Evolutionary conservation across 53 echinoderm and acorn worm species (phyloP), one percentile per base, ranked within the genome.

Genomic region (Henricia sp.): DNA sequence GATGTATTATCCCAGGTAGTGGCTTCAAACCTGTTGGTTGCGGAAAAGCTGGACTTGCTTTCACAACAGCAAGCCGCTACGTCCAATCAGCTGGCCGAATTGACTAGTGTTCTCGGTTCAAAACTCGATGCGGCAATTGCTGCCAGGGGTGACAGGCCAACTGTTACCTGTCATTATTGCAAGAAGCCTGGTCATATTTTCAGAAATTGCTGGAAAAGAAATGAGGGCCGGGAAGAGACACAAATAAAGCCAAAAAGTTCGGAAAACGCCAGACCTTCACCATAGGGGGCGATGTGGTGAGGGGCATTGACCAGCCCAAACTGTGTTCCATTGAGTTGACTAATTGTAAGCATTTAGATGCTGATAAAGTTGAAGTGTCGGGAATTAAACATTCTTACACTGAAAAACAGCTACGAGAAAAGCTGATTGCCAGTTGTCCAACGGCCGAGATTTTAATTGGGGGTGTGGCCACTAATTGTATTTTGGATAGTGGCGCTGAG

Each of bases 401-500:
- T 51, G 51, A 71, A 6, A 19, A 30, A 34, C 50, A 71, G 23
- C 33, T 71, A 52, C 50, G 51, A 50, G 51, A 71, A 2, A 71
- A 51, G 23, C 17, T 71, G 32, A 71, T 71, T 30, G 71, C 71
- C 17, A 27, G 50, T 71, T 50, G 71, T 32, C 71, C 71, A 30
- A 71, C 71, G 6, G 51, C 71, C 17, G 50, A 50, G 16, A 71
- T 71, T 30, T 50, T 30, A 2, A 50, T 71, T 19, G 71, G 71
- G n/a, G 71, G 51, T 27, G 71, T 71, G 33, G 51, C 34, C 32
- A 14, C 56, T 52, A 35, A 56, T 28, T 84, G 85, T 44, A 55
- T 71, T 52, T 44, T 83, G 6, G 69, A 83, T 37, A 83, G 63
- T 34, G 83, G 83, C 40, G 53, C 83, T n/a, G 83, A 84, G 33